phyloP scores from a whole-genome alignment of 53 echinoderm and acorn worm species.

The Stichopus horrens region DNA sequence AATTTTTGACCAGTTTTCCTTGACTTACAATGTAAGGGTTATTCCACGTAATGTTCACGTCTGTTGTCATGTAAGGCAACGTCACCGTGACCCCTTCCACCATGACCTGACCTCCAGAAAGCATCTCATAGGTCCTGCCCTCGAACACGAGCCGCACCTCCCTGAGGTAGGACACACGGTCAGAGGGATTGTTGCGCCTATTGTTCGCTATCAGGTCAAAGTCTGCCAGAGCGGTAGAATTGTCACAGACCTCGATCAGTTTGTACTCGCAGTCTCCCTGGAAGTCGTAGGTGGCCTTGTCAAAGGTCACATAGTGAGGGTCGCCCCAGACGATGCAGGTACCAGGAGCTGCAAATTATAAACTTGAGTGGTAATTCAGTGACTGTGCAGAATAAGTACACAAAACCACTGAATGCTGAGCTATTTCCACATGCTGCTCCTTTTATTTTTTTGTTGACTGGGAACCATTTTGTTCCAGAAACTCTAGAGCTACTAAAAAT shows the following conservation, averaged over 20 bases:
- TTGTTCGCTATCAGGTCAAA: conserved; percentile 61
- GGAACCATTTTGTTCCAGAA: too few relatives aligned
- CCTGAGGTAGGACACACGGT: conserved; percentile 52
- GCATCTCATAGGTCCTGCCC: conserved; percentile 34
- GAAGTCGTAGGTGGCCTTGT: conserved; percentile 60
- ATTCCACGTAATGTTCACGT: conserved; percentile 22
- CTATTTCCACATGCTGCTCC: too few relatives aligned
- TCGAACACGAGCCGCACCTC: conserved; percentile 42
- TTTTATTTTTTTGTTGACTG: too few relatives aligned
- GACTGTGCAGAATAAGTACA: too few relatives aligned
- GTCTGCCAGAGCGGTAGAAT: background rate
- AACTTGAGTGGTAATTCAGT: too few relatives aligned
- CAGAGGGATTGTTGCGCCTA: conserved; percentile 53
- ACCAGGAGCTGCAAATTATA: conserved; percentile 44
- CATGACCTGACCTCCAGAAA: conserved; percentile 40
- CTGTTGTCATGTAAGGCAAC: conserved; percentile 10
- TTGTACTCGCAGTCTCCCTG: conserved; percentile 76
- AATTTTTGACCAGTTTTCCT: background rate
- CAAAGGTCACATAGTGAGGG: conserved; percentile 86
- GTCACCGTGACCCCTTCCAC: conserved; percentile 61
- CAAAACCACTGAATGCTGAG: too few relatives aligned
- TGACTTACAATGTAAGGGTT: conserved; percentile 46
- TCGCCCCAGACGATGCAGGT: conserved; percentile 65
- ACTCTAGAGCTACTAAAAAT: too few relatives aligned
- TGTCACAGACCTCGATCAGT: conserved; percentile 54